phyloP scores from a whole-genome alignment of 1,140 invertebrate species.

The Drosophila gunungcola region DNA sequence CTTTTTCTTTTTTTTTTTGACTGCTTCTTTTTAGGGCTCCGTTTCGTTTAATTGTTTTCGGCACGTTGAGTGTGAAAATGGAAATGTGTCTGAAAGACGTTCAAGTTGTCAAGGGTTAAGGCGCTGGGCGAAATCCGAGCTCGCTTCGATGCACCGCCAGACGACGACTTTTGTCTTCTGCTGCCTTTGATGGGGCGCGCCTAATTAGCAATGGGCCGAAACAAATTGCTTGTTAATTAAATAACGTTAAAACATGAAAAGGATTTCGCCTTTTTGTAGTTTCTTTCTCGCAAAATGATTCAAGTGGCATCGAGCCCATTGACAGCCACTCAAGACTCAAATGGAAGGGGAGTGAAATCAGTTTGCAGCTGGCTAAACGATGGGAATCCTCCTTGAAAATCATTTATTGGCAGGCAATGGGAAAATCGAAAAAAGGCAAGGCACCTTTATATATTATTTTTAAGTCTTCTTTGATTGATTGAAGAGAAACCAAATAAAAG shows the following conservation, averaged over 20 bases:
- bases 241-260: conserved; percentile 57
- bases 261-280: conserved; percentile 28
- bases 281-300: conserved; percentile 35
- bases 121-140: conserved; percentile 38
- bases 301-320: conserved; percentile 50
- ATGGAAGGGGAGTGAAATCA: neutral
- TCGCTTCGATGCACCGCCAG: conserved; percentile 55
- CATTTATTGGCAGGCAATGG: conserved; percentile 1
- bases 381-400: conserved; percentile 1
- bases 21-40: conserved; percentile 34
- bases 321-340: conserved; percentile 17
- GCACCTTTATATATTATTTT: neutral
- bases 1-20: conserved; percentile 2
- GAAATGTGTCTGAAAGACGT: conserved; percentile 50
- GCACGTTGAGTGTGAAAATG: conserved; percentile 60
- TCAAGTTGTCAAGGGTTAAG: conserved; percentile 38
- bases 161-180: conserved; percentile 39
- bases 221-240: conserved; percentile 65
- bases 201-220: conserved; percentile 54
- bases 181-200: conserved; percentile 51
- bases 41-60: conserved; percentile 57
- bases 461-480: neutral
- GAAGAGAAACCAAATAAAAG: no score
- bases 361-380: conserved; percentile 2
- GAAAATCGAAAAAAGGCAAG: neutral